These are phyloP conservation scores for Caenorhabditis briggsae DNA, from an alignment of 1,140 invertebrate species.

Conservation along the genomic window DNA sequence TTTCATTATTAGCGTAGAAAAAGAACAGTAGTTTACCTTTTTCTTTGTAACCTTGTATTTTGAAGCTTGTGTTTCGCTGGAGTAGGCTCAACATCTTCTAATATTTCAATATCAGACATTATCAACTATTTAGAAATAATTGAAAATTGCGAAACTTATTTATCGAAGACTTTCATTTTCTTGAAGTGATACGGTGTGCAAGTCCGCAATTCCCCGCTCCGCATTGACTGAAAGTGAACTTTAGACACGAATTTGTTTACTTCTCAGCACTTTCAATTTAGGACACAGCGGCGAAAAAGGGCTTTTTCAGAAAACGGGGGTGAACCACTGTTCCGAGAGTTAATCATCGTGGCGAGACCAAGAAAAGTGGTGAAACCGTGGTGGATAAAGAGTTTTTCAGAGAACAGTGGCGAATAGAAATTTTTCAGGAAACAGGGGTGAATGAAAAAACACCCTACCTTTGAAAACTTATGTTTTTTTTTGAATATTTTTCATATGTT, in stretches of 20 bases:
- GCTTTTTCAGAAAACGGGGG: no score
- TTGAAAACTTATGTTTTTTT: no score
- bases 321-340: no score
- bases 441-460: no score
- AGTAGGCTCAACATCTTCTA: background rate
- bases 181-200: background rate
- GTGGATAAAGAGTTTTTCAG: no score
- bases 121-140: background rate
- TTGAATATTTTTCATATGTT: no score
- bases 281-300: no score
- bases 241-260: background rate
- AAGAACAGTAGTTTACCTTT: background rate
- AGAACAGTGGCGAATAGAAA: no score
- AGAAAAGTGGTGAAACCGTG: no score
- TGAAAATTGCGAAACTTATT: background rate
- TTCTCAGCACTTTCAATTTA: no score
- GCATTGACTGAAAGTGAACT: background rate
- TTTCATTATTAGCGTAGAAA: background rate
- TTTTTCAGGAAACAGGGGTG: no score
- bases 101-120: slow-evolving; percentile 20
- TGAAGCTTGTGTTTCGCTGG: background rate
- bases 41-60: background rate
- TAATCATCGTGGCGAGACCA: no score
- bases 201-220: slow-evolving; percentile 3
- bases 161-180: background rate